Base-by-base conservation (phyloP, 2,888 invertebrate genomes). In the Anthrax anthrax region DNA sequence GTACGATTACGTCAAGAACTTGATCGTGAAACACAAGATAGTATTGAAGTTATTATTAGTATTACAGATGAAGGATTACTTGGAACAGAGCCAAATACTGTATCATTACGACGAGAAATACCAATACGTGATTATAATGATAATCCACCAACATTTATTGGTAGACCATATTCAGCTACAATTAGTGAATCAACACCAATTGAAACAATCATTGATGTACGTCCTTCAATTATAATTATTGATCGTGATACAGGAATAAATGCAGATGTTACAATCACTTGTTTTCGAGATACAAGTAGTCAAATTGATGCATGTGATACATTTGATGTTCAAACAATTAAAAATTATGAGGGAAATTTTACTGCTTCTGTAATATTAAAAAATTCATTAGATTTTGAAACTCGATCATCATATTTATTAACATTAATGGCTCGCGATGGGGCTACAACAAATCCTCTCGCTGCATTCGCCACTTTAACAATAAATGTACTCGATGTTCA, bases 61-160 rank as follows among this genome's bases (percentile, higher is more conserved):
- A 80, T 86, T 50, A 85, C 85, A 55, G 85, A 86, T 61, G 82
- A 84, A 61, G 76, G 76, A 2, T 65, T 81, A 52, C 77, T 73
- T 1, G 78, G 78, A 43, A 74, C 78, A 1, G 84, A 85, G 55
- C 82, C 85, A 0, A 84, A 85, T 56, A 87, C 85, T 2, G 77
- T 87, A 12, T 86, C 86, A 0, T 67, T 86, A 29, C 72, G 85
- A 8, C 70, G 86, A 18, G 82, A 84, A 56, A 82, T 89, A 37
- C 79, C 81, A 0, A 78, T 88, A 6, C 70, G 77, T 16, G 89
- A 89, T 57, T 78, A 80, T 18, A 90, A 89, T 58, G 89, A 89
- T 63, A 89, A 88, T 60, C 70, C 77, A 1, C 88, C 88, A 1
- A 71, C 75, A 14, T 87, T 85, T 59, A 72, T 77, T 53, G 81